Evolutionary conservation across 2,888 invertebrate genomes (phyloP).

Genomic region (Coelinius sp.): DNA sequence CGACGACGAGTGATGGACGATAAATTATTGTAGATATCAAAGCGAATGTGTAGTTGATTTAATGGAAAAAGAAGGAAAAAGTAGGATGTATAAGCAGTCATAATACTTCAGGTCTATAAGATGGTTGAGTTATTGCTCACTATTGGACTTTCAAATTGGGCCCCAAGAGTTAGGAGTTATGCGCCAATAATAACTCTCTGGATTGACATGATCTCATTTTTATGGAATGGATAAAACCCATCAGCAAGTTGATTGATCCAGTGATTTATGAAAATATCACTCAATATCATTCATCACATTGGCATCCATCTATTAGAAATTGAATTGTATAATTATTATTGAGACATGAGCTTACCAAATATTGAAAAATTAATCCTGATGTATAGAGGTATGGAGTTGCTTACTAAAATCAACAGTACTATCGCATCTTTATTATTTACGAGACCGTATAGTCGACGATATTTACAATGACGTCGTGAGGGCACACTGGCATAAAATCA

Average conservation of each 20-base stretch:
- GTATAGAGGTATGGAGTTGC: not conserved
- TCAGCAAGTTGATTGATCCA: not conserved
- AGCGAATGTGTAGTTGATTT: not conserved
- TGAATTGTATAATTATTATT: not conserved
- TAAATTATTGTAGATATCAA: slow-evolving; percentile 21
- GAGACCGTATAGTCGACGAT: slow-evolving; percentile 66
- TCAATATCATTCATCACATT: not conserved
- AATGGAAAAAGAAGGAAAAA: not conserved
- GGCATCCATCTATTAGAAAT: not conserved
- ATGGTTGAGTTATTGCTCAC: slow-evolving; percentile 20
- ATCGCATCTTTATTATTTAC: slow-evolving; percentile 57
- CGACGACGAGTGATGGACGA: slow-evolving; percentile 15
- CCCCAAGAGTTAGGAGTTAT: slow-evolving; percentile 4
- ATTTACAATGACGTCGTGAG: slow-evolving; percentile 67
- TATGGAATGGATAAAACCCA: not conserved
- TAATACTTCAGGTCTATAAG: slow-evolving; percentile 13
- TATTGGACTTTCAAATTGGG: not conserved
- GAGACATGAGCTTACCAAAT: not conserved
- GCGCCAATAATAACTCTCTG: slow-evolving; percentile 16
- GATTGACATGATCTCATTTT: slow-evolving; percentile 23
- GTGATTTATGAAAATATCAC: slow-evolving; percentile 5
- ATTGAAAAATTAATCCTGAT: not conserved
- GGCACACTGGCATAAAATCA: slow-evolving; percentile 46
- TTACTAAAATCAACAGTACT: not conserved
- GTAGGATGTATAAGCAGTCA: not conserved